Evolutionary conservation across 2,797 vertebrate species (phyloP).

Genomic region (Microctenopoma stevenorrisi): DNA sequence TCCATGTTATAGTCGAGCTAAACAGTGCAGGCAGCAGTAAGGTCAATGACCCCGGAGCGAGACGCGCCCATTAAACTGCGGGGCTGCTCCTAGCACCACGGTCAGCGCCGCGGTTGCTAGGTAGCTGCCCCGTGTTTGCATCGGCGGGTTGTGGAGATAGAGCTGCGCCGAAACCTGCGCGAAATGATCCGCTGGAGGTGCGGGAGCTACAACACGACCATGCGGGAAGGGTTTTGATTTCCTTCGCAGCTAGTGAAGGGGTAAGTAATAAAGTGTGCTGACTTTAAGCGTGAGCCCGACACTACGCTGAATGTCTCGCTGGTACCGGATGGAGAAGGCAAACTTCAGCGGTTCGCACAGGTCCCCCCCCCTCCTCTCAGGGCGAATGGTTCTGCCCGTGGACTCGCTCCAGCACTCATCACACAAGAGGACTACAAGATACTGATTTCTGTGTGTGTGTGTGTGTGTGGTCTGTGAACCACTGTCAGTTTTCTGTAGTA

Average conservation of each 20-base stretch:
- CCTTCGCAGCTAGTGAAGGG: neutral
- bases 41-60: slow-evolving; percentile 39
- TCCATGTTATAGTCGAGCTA: neutral
- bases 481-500: slow-evolving; percentile 27
- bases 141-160: slow-evolving; percentile 31
- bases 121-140: slow-evolving; percentile 64
- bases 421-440: slow-evolving; percentile 58
- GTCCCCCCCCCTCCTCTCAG: slow-evolving; percentile 5
- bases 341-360: slow-evolving; percentile 60
- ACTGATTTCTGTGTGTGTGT: slow-evolving; percentile 39
- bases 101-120: slow-evolving; percentile 79
- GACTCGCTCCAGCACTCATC: slow-evolving; percentile 68
- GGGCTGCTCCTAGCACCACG: slow-evolving; percentile 74
- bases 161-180: slow-evolving; percentile 21
- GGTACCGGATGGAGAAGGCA: slow-evolving; percentile 25
- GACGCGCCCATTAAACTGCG: slow-evolving; percentile 35
- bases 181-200: neutral
- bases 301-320: slow-evolving; percentile 5
- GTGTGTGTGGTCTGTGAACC: slow-evolving; percentile 34
- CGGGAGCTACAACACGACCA: neutral
- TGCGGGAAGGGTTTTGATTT: neutral
- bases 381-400: slow-evolving; percentile 72
- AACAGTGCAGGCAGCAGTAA: neutral
- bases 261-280: neutral
- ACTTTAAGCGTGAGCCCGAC: neutral